Base-by-base conservation (phyloP, 2,797 vertebrate genomes). In the Staurois parvus region DNA sequence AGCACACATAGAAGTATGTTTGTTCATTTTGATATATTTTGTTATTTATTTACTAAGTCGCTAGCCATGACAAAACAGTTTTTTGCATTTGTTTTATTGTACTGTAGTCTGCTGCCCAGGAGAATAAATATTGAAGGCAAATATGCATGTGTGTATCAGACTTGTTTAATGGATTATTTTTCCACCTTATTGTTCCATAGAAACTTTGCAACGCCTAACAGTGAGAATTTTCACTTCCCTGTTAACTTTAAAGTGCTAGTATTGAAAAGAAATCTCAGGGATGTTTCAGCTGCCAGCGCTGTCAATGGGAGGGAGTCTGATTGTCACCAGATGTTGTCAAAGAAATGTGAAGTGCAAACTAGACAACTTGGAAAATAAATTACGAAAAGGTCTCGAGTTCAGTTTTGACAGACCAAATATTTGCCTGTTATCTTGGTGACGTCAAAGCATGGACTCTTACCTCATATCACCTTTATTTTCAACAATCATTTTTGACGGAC, bases 281-380 rank as follows among this genome's bases (percentile, higher is more conserved):
- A 59, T 26, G 28, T 80, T 30, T 80, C 30, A 26, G 67, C 24
- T 70, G 67, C 24, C 29, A 40, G 13, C 34, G 15, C 29, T 69
- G 34, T 69, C 40, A 69, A 32, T 79, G 66, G 67, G 26, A 52
- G 66, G 67, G 26, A 34, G 30, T 2, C 19, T 72, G 66, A 56
- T 70, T 72, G 42, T 8, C 45, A 72, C 42, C 45, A 69, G 45
- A 28, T 67, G 28, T 32, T 69, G 29, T 56, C 28, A 80, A 59
- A 72, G 29, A 24, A 69, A 79, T 32, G 77, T 24, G 21, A 67
- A 24, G 19, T 52, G 45, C 28, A 79, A 40, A 32, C 66, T 1
- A 69, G 42, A 79, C 29, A 26, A 8, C 76, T 79, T 68, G 75
- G 52, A 78, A 66, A 79, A 70, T 59, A 80, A 24, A 72, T 32